Evolutionary conservation across 2,113 vertebrate species (phyloP).

Genomic region (Artemisiospiza belli): DNA sequence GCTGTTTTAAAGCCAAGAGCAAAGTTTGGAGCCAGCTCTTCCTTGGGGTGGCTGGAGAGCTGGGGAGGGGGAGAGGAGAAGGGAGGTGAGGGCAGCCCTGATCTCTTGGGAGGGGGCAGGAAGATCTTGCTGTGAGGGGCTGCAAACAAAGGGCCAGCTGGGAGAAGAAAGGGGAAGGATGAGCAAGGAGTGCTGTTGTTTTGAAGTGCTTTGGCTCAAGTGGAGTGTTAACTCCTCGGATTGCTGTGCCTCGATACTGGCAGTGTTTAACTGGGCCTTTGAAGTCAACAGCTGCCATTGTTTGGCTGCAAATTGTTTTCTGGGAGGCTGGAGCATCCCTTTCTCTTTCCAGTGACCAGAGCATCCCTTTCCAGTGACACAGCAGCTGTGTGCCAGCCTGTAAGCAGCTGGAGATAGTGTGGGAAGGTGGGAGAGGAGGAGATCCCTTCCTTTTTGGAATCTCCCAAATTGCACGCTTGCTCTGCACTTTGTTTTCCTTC

Average conservation of each 20-base stretch:
- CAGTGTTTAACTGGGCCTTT: constrained; percentile 16
- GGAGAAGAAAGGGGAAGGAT: constrained; percentile 15
- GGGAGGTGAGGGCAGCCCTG: neutral
- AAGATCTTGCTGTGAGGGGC: constrained; percentile 33
- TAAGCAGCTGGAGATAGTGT: neutral
- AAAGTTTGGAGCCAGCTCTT: neutral
- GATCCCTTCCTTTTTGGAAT: neutral
- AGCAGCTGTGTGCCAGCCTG: neutral
- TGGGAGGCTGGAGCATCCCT: neutral
- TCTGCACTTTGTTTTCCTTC: neutral
- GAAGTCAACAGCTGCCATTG: constrained; percentile 60
- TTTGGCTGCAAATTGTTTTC: constrained; percentile 47
- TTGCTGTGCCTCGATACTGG: constrained; percentile 25
- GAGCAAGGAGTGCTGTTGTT: constrained; percentile 16
- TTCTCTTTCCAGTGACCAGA: neutral
- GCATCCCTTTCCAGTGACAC: neutral
- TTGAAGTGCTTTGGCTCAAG: constrained; percentile 26
- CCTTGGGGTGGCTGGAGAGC: neutral
- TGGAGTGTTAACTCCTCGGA: constrained; percentile 14
- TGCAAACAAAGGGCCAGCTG: constrained; percentile 61
- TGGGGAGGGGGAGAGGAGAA: neutral
- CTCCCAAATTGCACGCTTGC: neutral
- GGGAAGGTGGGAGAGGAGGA: neutral
- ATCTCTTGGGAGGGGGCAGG: neutral
- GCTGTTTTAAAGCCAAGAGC: neutral